Evolutionary conservation across 2,113 vertebrate species (phyloP), one percentile per base, ranked within the genome.

Genomic region (Gila orcuttii): DNA sequence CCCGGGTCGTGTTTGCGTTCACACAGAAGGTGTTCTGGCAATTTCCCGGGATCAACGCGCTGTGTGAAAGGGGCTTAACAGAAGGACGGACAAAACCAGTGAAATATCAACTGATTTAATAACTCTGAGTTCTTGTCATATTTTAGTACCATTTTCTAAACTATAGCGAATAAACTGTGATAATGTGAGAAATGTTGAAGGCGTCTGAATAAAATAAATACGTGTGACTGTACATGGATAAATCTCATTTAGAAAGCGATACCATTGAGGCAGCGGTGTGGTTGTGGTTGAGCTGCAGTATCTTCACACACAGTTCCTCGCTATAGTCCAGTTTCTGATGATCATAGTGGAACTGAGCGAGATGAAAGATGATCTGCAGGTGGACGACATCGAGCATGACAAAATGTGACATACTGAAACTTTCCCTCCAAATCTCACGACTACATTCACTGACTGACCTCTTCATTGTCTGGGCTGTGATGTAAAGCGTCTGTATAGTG

Each of bases 311-410:
- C 21, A 92, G 91, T 19, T 92, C 90, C 77, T 94, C 91, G 7
- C 94, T 95, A 55, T 92, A 77, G 60, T 95, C 94, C 87, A 93
- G 86, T 12, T 95, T 89, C 6, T 92, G 93, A 88, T 93, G 93
- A 2, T 92, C 89, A 84, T 95, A 89, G 81, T 92, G 91, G 36
- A 95, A 92, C 82, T 6, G 82, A 0, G 94, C 91, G 83, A 95
- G 87, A 42, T 93, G 91, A 79, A 94, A 59, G 80, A 91, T 78
- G 87, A 93, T 89, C 94, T 95, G 91, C 31, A 85, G 21, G 36
- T 8, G 55, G 19, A 57, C 17, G 6, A 68, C 17, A 66, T 28
- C 45, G 8, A 74, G 13, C 12, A n/a, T 8, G 39, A 42, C 39
- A 42, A 42, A 31, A 39, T 79, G 76, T 39, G 10, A 79, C n/a